Base-by-base conservation (phyloP, 2,888 invertebrate species). In the Hydroisotoma schaefferi region DNA sequence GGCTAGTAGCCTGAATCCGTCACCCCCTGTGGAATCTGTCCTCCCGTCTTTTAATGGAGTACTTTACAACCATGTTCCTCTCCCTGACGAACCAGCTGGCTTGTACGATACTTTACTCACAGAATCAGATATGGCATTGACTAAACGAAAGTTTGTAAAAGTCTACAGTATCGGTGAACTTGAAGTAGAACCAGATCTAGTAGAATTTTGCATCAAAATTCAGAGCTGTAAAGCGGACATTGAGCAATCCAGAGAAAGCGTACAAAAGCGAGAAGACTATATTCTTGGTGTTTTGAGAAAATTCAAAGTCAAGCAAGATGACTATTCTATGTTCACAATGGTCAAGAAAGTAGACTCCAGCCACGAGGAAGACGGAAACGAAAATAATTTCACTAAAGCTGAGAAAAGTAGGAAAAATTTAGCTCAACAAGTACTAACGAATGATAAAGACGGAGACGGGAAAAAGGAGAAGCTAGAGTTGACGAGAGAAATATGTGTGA, bases 81-180 rank as follows among this genome's bases (percentile, higher is more conserved):
- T 51, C 15, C 57, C 52, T 4, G 44, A 52, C 6, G 61, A 65
- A 44, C 57, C 63, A 1, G 28, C 55, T 22, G 67, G 67, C 0
- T 20, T 67, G 2, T 67, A 67, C 40, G 57, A 58, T 10, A 27
- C 55, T 25, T 40, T 67, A 8, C 38, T 67, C 5, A 61, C 61
- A 18, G 67, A 67, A 18, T 61, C 61, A 18, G 67, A 67, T 47
- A 55, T 67, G 53, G 60, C 67, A 10, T 33, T 63, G n/a, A 52
- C 59, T 3, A 67, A 64, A 38, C 59, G 58, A 23, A 63, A 65
- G 40, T 68, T 68, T 55, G 59, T 68, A 6, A 68, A 68, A 61
- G 66, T 68, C 6, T 52, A 62, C 27, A 61, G 65, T 18, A 28
- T 51, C 15, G 62, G 66, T 15, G 61, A 64, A 48, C 47, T 68